Evolutionary conservation across 2,797 vertebrate species (phyloP).

Genomic region (Pantherophis vulpinus): DNA sequence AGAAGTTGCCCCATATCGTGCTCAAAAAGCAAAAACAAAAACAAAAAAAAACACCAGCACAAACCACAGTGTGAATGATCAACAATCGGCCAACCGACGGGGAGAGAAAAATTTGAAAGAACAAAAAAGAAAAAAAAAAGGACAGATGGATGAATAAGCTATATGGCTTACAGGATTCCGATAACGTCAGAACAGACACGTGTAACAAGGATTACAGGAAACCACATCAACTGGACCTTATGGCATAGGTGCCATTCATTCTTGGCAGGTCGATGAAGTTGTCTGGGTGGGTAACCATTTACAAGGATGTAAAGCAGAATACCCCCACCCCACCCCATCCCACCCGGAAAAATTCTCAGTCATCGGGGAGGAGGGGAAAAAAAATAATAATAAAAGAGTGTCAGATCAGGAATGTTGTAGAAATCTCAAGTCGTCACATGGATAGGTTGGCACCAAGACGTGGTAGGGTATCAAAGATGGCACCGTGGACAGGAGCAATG

Average conservation of each 20-base stretch:
- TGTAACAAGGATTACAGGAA: slow-evolving; percentile 51
- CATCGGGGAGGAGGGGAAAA: not conserved
- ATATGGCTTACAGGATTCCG: slow-evolving; percentile 55
- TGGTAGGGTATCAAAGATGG: slow-evolving; percentile 38
- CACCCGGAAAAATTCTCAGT: not conserved
- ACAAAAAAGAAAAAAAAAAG: not conserved
- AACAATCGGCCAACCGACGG: slow-evolving; percentile 32
- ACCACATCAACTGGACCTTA: slow-evolving; percentile 39
- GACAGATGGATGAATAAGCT: slow-evolving; percentile 30
- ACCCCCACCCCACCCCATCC: slow-evolving; percentile 8
- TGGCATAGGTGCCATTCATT: slow-evolving; percentile 35
- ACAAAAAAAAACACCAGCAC: slow-evolving; percentile 40
- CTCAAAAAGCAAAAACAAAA: not conserved
- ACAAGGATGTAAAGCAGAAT: slow-evolving; percentile 43
- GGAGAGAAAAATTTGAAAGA: slow-evolving; percentile 15
- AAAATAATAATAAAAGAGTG: not conserved
- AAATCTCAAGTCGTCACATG: slow-evolving; percentile 23
- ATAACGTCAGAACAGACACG: slow-evolving; percentile 48
- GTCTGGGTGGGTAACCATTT: slow-evolving; percentile 43
- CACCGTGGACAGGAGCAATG: slow-evolving; percentile 42
- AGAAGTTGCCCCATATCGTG: not conserved
- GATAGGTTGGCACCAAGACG: slow-evolving; percentile 56
- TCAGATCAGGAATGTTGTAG: not conserved
- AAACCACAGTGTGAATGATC: slow-evolving; percentile 42
- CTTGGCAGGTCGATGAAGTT: slow-evolving; percentile 14